A percentile compares a stretch with the other conserved stretches of the same genome.
Evolutionary conservation across 2,113 vertebrate genomes (phyloP).

Genomic region (Apteryx owenii): DNA sequence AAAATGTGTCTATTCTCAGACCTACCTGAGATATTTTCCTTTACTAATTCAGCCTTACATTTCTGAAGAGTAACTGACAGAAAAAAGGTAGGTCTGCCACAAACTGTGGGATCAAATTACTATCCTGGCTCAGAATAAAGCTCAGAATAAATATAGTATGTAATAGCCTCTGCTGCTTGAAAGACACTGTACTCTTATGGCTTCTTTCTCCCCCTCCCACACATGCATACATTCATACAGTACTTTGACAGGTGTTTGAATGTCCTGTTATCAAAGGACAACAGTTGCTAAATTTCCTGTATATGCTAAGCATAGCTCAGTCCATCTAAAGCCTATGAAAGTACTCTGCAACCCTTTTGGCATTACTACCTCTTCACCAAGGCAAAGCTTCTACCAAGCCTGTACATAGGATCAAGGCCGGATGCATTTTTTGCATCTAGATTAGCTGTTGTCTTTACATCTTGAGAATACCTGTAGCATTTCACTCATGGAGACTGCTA

Average conservation of each 20-base stretch:
- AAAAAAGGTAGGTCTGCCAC: neutral
- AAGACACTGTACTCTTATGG: neutral
- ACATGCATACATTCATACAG: rapidly evolving
- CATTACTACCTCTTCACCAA: neutral
- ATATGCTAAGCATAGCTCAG: neutral
- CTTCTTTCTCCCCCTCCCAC: neutral
- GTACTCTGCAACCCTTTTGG: neutral
- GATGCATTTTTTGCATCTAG: neutral
- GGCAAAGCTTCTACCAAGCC: too few relatives aligned
- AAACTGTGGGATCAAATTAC: neutral
- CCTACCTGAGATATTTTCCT: neutral
- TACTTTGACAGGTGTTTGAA: neutral
- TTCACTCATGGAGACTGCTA: neutral
- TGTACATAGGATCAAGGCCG: neutral
- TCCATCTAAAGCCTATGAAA: neutral
- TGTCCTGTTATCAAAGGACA: neutral
- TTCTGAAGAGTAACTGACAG: neutral
- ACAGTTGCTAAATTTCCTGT: neutral
- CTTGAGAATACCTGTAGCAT: neutral
- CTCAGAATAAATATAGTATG: neutral
- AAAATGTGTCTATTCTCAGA: neutral
- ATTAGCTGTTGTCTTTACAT: neutral
- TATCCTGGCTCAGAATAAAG: neutral
- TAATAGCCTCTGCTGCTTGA: neutral
- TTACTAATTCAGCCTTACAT: neutral